These are phyloP conservation scores for Pterocles burchelli DNA, from an alignment of 2,113 vertebrate species.

Conservation along the genomic window DNA sequence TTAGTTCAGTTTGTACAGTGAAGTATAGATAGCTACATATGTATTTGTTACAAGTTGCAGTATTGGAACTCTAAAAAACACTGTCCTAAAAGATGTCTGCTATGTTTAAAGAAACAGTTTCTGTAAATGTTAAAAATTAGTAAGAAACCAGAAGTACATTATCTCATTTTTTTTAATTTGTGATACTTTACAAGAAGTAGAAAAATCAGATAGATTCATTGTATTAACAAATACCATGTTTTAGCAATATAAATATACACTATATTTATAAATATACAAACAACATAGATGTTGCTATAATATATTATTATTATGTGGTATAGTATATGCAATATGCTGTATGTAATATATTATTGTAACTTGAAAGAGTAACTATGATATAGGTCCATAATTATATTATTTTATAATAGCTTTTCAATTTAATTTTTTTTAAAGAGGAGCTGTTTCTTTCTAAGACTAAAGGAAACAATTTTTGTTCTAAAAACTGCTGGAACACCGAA, in stretches of 20 bases:
- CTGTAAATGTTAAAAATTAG: background rate
- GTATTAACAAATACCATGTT: background rate
- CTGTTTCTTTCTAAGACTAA: background rate
- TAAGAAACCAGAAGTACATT: background rate
- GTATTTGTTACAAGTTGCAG: background rate
- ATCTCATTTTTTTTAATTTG: background rate
- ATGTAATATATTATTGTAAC: background rate
- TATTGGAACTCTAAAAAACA: background rate
- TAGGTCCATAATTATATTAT: background rate
- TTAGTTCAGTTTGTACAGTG: background rate
- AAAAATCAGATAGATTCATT: background rate
- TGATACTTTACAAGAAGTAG: background rate
- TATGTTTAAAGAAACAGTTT: background rate
- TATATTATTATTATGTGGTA: background rate
- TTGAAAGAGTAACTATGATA: background rate
- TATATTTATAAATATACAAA: background rate
- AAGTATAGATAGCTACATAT: background rate
- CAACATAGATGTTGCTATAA: background rate
- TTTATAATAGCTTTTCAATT: background rate
- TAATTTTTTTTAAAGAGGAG: background rate
- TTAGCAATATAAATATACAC: background rate
- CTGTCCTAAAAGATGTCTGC: background rate
- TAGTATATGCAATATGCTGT: too few relatives aligned
- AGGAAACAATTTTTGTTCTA: background rate
- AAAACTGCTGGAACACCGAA: background rate